Conservation (phyloP, 2,113 vertebrate genomes). For the Pangasianodon hypophthalmus region DNA sequence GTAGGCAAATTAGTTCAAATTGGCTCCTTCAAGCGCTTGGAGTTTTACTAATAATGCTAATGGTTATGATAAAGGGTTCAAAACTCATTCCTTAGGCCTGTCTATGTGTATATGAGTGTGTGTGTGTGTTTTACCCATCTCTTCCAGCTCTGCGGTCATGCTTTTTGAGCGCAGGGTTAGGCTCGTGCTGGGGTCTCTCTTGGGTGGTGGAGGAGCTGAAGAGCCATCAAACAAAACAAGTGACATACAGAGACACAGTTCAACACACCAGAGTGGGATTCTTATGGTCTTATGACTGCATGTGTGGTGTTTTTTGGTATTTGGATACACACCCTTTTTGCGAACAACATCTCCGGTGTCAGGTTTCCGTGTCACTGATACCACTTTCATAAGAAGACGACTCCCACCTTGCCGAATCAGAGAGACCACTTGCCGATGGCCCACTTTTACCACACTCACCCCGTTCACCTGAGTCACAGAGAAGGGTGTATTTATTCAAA, state of each 20-base stretch:
- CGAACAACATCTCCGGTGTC: conserved; percentile 86
- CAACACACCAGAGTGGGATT: background rate
- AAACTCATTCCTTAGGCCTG: background rate
- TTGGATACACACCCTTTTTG: conserved; percentile 81
- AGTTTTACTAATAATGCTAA: background rate
- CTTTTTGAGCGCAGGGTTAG: conserved; percentile 95
- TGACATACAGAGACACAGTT: conserved; percentile 6
- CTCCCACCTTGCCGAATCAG: conserved; percentile 96
- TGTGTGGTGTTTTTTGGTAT: background rate
- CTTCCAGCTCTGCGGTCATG: conserved; percentile 97
- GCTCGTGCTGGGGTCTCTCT: conserved; percentile 93
- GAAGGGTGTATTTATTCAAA: background rate
- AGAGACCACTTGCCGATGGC: conserved; percentile 94
- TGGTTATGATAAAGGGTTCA: background rate
- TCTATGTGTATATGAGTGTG: conserved; percentile 22
- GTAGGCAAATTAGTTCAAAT: conserved; percentile 5
- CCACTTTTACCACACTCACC: conserved; percentile 94
- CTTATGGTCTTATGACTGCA: background rate
- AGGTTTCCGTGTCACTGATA: conserved; percentile 91
- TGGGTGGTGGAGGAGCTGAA: conserved; percentile 92
- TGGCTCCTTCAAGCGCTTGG: background rate
- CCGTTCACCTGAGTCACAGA: conserved; percentile 84
- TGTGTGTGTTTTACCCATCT: conserved; percentile 80
- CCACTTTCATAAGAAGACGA: conserved; percentile 94
- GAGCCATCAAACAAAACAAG: background rate